Percentiles rank a stretch among this genome's conserved stretches.
These are phyloP conservation scores for Drosophila yooni DNA, from an alignment of 2,888 invertebrate genomes.

Conservation along the genomic window DNA sequence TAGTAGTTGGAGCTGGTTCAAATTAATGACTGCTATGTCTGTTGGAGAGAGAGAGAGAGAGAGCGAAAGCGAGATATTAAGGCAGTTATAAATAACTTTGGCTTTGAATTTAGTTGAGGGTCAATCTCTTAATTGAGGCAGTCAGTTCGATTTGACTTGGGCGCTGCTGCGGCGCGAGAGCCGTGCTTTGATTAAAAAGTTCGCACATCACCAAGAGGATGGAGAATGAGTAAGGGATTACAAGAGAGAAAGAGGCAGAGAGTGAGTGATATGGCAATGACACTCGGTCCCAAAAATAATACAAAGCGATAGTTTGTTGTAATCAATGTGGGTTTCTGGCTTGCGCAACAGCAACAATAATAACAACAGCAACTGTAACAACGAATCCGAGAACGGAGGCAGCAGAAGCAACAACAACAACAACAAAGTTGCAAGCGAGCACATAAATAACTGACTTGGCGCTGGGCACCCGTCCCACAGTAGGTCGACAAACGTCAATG, in stretches of 20 bases:
- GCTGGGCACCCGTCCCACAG: constrained; percentile 22
- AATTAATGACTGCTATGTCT: constrained; percentile 41
- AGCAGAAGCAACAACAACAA: constrained; percentile 1
- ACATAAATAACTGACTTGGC: constrained; percentile 71
- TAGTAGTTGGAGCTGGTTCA: constrained; percentile 10
- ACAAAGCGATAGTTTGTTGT: constrained; percentile 73
- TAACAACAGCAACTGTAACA: constrained; percentile 12
- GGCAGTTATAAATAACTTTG: constrained; percentile 22
- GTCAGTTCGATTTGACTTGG: constrained; percentile 27
- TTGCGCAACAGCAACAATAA: constrained; percentile 24
- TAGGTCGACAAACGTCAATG: constrained; percentile 72
- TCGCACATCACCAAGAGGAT: constrained; percentile 56
- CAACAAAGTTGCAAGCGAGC: constrained; percentile 70
- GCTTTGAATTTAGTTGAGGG: constrained; percentile 6
- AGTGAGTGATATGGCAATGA: constrained; percentile 38
- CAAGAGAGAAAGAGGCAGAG: constrained; percentile 2
- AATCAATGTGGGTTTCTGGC: constrained; percentile 65
- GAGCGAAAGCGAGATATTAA: background rate
- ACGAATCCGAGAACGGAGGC: background rate
- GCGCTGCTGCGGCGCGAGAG: constrained; percentile 11
- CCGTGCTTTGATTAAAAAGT: constrained; percentile 74
- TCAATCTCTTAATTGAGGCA: constrained; percentile 63
- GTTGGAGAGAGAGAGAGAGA: background rate
- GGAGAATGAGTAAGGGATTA: constrained; percentile 5
- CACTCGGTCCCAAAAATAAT: constrained; percentile 41